Percentiles rank a stretch among this genome's conserved stretches.
phyloP scores from a whole-genome alignment of 1,140 invertebrate genomes.

The Zaprionus ghesquierei region DNA sequence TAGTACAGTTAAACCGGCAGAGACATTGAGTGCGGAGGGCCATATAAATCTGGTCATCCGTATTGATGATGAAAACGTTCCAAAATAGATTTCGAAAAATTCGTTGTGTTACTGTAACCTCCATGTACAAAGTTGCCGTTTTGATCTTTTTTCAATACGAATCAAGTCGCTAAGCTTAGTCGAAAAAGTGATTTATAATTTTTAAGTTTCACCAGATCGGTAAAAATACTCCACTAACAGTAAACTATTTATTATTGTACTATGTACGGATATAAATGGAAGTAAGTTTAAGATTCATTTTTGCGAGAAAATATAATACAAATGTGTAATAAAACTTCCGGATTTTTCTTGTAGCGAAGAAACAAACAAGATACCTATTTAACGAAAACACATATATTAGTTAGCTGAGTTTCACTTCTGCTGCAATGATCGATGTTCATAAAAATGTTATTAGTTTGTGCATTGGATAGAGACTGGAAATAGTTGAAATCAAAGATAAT shows the following conservation, averaged over 20 bases:
- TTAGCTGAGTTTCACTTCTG: background rate
- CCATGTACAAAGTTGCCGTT: constrained; percentile 63
- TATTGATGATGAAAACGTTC: constrained; percentile 62
- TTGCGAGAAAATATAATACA: constrained; percentile 19
- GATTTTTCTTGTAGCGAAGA: background rate
- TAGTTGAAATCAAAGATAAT: no score
- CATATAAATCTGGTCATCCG: constrained; percentile 73
- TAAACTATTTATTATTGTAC: constrained; percentile 51
- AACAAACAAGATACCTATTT: background rate
- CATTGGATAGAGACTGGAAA: background rate
- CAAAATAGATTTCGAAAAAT: constrained; percentile 20
- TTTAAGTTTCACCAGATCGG: constrained; percentile 25
- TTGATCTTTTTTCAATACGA: constrained; percentile 18
- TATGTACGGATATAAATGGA: constrained; percentile 24
- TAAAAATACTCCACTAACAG: constrained; percentile 30
- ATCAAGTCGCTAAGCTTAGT: constrained; percentile 53
- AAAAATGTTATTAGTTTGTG: background rate
- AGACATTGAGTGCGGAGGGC: constrained; percentile 33
- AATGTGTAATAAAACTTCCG: background rate
- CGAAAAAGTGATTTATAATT: constrained; percentile 68
- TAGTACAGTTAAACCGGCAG: constrained; percentile 24
- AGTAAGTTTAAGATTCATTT: constrained; percentile 14
- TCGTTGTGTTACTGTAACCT: constrained; percentile 52
- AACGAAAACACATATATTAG: background rate
- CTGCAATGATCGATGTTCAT: background rate